These are phyloP conservation scores for Netelia inedita DNA, from an alignment of 2,888 invertebrate species.

Conservation along the genomic window DNA sequence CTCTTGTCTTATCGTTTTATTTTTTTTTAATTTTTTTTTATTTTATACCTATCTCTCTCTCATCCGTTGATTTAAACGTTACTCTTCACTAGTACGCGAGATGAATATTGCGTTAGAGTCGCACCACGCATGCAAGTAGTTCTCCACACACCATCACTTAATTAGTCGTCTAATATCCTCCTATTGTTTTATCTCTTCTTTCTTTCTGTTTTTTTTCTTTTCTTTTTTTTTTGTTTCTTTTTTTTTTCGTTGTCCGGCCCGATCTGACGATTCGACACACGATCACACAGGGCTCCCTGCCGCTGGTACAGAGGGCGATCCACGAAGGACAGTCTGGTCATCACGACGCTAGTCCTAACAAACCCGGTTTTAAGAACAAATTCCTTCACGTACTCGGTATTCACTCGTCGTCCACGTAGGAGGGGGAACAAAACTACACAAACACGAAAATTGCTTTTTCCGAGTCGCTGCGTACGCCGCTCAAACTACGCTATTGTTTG, in stretches of 20 bases:
- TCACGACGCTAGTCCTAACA: conserved; percentile 87
- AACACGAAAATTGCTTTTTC: background rate
- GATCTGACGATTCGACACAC: conserved; percentile 83
- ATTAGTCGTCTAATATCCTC: conserved; percentile 83
- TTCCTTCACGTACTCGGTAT: conserved; percentile 94
- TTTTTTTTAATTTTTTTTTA: conserved; percentile 23
- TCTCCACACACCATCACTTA: conserved; percentile 72
- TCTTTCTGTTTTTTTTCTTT: conserved; percentile 79
- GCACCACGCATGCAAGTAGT: conserved; percentile 73
- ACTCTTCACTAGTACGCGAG: conserved; percentile 58
- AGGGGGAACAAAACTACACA: conserved; percentile 35
- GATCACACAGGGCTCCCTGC: conserved; percentile 85
- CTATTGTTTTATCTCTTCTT: conserved; percentile 80
- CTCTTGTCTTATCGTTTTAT: conserved; percentile 26
- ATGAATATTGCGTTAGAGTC: conserved; percentile 67
- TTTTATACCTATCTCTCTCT: conserved; percentile 5
- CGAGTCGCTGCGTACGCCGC: conserved; percentile 1
- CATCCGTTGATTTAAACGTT: conserved; percentile 46
- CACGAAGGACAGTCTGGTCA: conserved; percentile 87
- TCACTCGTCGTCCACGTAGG: conserved; percentile 88
- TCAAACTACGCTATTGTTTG: conserved; percentile 14
- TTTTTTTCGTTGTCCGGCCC: conserved; percentile 84
- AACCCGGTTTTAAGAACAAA: conserved; percentile 93
- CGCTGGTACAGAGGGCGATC: conserved; percentile 89
- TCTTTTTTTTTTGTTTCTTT: conserved; percentile 82